Evolutionary conservation across 2,888 invertebrate genomes (phyloP).

Genomic region (Leucophora obtusa): DNA sequence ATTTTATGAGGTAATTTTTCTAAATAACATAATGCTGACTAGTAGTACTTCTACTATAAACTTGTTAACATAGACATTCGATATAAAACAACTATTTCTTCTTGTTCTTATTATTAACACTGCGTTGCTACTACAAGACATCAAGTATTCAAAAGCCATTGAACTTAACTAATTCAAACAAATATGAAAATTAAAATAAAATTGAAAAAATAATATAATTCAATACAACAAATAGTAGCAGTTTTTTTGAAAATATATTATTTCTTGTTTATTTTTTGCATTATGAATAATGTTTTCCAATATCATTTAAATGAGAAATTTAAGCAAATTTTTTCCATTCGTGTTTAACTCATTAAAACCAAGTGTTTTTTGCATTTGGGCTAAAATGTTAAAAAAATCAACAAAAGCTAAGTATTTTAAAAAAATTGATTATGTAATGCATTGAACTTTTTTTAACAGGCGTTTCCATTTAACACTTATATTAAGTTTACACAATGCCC

Average conservation of each 20-base stretch:
- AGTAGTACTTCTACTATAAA: not conserved
- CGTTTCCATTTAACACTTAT: too few relatives aligned
- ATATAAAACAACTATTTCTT: conserved; percentile 6
- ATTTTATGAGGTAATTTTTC: conserved; percentile 1
- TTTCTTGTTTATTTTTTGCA: not conserved
- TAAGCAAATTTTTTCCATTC: too few relatives aligned
- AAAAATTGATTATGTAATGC: too few relatives aligned
- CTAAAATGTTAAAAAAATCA: too few relatives aligned
- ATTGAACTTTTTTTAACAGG: too few relatives aligned
- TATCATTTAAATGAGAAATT: not conserved
- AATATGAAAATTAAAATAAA: conserved; percentile 12
- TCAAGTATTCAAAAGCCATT: conserved; percentile 4
- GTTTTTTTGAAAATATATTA: not conserved
- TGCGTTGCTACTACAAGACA: not conserved
- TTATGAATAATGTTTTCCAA: not conserved
- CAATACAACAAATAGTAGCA: not conserved
- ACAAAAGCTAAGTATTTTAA: too few relatives aligned
- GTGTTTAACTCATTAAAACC: too few relatives aligned
- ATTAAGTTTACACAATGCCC: too few relatives aligned
- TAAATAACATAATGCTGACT: conserved; percentile 2
- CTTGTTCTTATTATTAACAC: not conserved
- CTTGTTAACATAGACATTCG: not conserved
- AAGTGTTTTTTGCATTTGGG: too few relatives aligned
- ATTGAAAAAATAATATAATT: not conserved
- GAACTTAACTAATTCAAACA: conserved; percentile 11